Evolutionary conservation across 1,140 invertebrate species (phyloP).

Genomic region (Copidosoma floridanum): DNA sequence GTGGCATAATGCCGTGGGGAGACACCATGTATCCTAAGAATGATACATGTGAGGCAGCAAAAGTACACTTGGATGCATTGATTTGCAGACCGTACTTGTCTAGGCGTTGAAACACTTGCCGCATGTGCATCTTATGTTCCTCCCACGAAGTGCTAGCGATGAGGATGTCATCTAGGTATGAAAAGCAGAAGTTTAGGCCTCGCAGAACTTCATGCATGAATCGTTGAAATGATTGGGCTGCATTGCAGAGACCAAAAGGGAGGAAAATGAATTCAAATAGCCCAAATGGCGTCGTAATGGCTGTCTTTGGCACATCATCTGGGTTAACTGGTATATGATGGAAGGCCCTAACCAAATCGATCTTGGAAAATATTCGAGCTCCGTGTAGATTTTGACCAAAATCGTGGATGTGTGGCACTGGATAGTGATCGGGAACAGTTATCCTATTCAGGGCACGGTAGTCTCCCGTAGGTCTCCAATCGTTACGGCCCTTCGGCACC

Average conservation of each 20-base stretch:
- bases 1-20: conserved; percentile 31
- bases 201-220: conserved; percentile 45
- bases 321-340: conserved; percentile 24
- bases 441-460: conserved; percentile 21
- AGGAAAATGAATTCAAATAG: too few relatives aligned
- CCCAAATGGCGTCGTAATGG: too few relatives aligned
- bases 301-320: conserved; percentile 8
- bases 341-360: not conserved
- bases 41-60: conserved; percentile 27
- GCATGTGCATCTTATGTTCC: conserved; percentile 31
- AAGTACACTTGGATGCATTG: conserved; percentile 34
- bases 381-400: conserved; percentile 32
- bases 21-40: conserved; percentile 41
- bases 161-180: conserved; percentile 42
- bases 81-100: too few relatives aligned
- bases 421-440: conserved; percentile 18
- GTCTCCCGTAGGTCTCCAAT: conserved; percentile 23
- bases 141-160: too few relatives aligned
- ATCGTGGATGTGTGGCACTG: not conserved
- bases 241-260: conserved; percentile 30
- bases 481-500: conserved; percentile 1
- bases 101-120: conserved; percentile 31
- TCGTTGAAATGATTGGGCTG: conserved; percentile 20
- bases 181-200: conserved; percentile 35
- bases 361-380: conserved; percentile 31